phyloP scores from a whole-genome alignment of 2,113 vertebrate genomes.

The Eurystomus gularis region DNA sequence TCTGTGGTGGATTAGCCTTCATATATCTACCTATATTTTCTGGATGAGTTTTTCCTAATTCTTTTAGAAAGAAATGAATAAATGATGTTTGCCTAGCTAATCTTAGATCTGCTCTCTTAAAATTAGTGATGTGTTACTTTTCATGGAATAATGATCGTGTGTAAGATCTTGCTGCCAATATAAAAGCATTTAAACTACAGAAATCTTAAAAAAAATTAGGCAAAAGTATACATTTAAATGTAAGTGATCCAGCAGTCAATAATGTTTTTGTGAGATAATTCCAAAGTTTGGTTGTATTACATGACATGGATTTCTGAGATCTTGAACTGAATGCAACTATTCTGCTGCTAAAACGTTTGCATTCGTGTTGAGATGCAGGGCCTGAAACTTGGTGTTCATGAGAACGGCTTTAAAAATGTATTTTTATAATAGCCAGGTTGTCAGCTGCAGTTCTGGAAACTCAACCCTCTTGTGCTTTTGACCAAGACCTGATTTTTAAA shows the following conservation, averaged over 20 bases:
- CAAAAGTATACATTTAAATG: neutral
- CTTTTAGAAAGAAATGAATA: neutral
- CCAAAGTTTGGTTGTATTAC: neutral
- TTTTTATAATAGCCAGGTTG: neutral
- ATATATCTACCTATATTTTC: neutral
- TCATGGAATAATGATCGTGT: neutral
- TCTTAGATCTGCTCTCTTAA: neutral
- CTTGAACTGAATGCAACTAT: neutral
- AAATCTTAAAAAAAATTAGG: neutral
- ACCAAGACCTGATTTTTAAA: neutral
- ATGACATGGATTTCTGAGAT: neutral
- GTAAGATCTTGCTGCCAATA: neutral
- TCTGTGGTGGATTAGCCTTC: neutral
- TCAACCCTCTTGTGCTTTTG: neutral
- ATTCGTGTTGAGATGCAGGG: neutral
- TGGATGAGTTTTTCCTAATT: neutral
- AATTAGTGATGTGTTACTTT: neutral
- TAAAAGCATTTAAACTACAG: neutral
- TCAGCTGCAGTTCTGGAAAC: neutral
- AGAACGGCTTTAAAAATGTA: neutral
- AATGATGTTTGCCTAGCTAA: neutral
- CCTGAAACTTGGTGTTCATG: neutral
- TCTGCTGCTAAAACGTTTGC: neutral
- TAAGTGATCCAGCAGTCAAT: neutral
- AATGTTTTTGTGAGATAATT: neutral